phyloP scores from a whole-genome alignment of 1,140 invertebrate genomes.

The Antheraea pernyi region DNA sequence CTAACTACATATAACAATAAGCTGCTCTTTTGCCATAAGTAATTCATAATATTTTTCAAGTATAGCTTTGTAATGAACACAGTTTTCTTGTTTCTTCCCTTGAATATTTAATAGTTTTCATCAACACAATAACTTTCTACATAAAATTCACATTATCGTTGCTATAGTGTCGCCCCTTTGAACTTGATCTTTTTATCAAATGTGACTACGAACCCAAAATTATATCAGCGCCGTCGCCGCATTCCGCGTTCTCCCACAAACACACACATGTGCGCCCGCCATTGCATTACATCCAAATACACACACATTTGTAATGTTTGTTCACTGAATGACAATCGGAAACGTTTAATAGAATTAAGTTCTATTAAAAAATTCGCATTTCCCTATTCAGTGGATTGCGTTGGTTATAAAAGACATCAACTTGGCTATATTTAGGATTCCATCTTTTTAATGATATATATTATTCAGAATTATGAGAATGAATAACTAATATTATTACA shows the following conservation, averaged over 20 bases:
- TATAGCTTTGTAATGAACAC: not conserved
- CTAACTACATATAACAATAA: no score
- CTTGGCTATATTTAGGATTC: slow-evolving; percentile 5
- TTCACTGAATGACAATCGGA: not conserved
- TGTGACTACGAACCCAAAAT: slow-evolving; percentile 50
- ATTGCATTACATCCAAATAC: not conserved
- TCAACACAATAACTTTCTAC: not conserved
- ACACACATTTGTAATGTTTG: not conserved
- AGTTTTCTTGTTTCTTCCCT: not conserved
- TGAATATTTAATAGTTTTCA: not conserved
- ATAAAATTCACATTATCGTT: slow-evolving; percentile 18
- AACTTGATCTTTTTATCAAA: slow-evolving; percentile 74
- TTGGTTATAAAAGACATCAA: slow-evolving; percentile 17
- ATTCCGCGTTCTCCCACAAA: slow-evolving; percentile 50
- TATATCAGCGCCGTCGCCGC: slow-evolving; percentile 55
- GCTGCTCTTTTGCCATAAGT: not conserved
- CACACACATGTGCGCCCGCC: slow-evolving; percentile 9
- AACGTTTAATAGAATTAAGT: not conserved
- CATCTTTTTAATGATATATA: no score
- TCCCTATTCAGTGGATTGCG: not conserved
- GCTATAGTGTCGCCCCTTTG: slow-evolving; percentile 47
- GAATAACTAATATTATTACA: no score
- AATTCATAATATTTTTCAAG: not conserved
- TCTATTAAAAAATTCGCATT: not conserved
- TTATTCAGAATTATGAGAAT: no score